Base-by-base conservation (phyloP, 2,888 invertebrate genomes). In the Ferdinandea cuprea region DNA sequence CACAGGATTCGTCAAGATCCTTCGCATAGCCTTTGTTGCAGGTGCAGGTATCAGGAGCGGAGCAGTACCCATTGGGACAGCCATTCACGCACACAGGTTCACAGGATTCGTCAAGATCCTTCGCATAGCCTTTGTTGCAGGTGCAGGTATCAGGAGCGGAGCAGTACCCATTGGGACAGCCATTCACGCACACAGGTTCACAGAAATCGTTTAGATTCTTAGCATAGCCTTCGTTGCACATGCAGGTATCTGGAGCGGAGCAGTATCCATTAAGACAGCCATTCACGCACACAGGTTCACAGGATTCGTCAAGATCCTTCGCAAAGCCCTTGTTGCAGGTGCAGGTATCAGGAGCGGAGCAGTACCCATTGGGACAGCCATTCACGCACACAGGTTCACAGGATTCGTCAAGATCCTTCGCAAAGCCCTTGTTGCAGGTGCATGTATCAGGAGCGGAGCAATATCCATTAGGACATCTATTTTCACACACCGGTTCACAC, bases 71-170 rank as follows among this genome's bases (percentile, higher is more conserved):
- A 85, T 89, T 85, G 1, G 86, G 78, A 76, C 85, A 86, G 0
- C 61, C 52, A n/a, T 50, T 25, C 1, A 74, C 46, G 56, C 86
- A 86, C 7, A 71, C 35, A 0, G 85, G 85, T 7, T 63, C 61
- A 59, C 86, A 85, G 1, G 15, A 19, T 1, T 21, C 28, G 3
- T n/a, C 7, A 0, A 9, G 3, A 32, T 11, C 6, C 25, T 46
- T 66, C 0, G 8, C 4, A 13, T 50, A 66, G 8, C 73, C 66
- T 15, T 50, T 86, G 13, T 89, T 88, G 86, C 94, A 94, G 13
- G 89, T 89, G 87, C 94, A 93, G 1, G 91, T 88, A 81, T 92
- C 92, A 0, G 93, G 92, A 0, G 90, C 91, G 5, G 21, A 21
- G 30, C 30, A 28, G 48, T 13, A 8, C 19, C 59, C 54, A 30